Conservation (phyloP, 2,797 vertebrate genomes). For the Merluccius polli region DNA sequence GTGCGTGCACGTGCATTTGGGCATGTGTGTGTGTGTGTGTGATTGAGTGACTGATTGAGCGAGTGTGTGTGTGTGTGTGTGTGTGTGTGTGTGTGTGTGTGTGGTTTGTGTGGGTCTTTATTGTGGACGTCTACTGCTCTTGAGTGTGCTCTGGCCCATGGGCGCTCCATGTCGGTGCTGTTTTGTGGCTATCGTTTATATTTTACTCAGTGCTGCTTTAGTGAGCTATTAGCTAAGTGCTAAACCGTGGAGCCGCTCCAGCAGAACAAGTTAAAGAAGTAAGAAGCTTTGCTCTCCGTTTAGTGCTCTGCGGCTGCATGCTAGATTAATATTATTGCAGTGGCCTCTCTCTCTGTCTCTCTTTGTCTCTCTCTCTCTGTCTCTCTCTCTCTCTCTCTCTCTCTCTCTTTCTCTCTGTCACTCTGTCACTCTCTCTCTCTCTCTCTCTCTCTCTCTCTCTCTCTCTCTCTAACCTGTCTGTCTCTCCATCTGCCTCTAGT, state of each 20-base stretch:
- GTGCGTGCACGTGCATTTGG: not conserved
- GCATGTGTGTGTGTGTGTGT: not conserved
- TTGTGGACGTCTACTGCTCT: constrained; percentile 42
- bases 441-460: not conserved
- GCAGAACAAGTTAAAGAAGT: constrained; percentile 25
- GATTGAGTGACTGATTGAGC: too few relatives aligned
- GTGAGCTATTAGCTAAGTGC: constrained; percentile 37
- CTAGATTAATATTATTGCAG: not conserved
- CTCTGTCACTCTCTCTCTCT: not conserved
- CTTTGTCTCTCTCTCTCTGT: not conserved
- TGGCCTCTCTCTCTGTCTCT: not conserved
- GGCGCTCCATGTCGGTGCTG: constrained; percentile 26
- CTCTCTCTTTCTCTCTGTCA: not conserved
- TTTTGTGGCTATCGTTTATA: constrained; percentile 38
- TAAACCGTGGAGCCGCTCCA: constrained; percentile 37
- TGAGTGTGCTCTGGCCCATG: constrained; percentile 18
- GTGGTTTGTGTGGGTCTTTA: constrained; percentile 21
- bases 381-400: constrained; percentile 26
- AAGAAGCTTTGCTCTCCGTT: constrained; percentile 4
- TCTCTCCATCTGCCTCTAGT: not conserved
- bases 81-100: not conserved
- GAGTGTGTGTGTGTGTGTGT: too few relatives aligned
- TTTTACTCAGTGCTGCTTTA: constrained; percentile 37
- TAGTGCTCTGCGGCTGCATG: not conserved
- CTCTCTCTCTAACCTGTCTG: not conserved